Base-by-base conservation (phyloP, 2,797 vertebrate genomes). In the Cetoscarus ocellatus region DNA sequence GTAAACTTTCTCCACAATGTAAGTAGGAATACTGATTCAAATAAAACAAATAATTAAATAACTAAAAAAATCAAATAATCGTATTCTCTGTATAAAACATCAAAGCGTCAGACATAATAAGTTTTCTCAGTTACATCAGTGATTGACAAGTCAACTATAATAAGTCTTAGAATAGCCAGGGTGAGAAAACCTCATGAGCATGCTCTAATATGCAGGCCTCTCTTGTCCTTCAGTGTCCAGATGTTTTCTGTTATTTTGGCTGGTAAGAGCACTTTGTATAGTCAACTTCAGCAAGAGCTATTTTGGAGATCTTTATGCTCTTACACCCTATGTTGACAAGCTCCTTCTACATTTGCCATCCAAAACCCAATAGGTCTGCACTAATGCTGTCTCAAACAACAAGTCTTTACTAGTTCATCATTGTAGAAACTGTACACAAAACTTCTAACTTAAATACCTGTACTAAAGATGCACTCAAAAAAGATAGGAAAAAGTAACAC, bases 171-270 rank as follows among this genome's bases (percentile, higher is more conserved):
- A 34, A 35, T 27, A 35, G 9, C 34, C 3, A 65, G 18, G n/a
- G 10, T 49, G 2, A 50, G 59, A 34, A 64, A 64, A 49, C 39
- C 52, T 62, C 8, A 75, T 55, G 39, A 49, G 48, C 12, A 50
- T 17, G 17, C 35, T 40, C 48, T 48, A 62, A 49, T 65, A 38
- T 36, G 40, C 17, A 40, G 11, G 13, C 5, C 10, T n/a, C 10
- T 61, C 53, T 39, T 51, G 39, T 62, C 17, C 69, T 59, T 47
- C 39, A 36, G 4, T 18, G 14, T 55, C 61, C 68, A 62, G 64
- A 57, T 75, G 19, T 62, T 54, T 54, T 61, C 1, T 44, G n/a
- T 75, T 54, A 75, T 72, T 65, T 60, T 62, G 71, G 34, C 11
- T 74, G 27, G 68, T 5, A 60, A 44, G n/a, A 61, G 3, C 5